Evolutionary conservation across 2,888 invertebrate genomes (phyloP).

Genomic region (Lithophane socia): DNA sequence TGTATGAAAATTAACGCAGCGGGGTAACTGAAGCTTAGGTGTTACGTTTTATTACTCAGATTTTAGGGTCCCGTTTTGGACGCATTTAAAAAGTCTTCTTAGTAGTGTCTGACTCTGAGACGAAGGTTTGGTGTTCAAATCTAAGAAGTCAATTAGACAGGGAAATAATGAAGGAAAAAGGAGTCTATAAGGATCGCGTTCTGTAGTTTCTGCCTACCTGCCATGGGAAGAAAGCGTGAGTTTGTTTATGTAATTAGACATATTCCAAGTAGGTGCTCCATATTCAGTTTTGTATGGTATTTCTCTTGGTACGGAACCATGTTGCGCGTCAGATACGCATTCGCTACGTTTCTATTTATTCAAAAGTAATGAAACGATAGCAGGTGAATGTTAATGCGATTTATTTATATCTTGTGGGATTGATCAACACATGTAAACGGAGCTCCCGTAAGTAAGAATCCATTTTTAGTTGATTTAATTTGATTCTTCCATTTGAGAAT

Average conservation of each 20-base stretch:
- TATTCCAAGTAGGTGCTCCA: background rate
- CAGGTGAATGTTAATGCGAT: slow-evolving; percentile 42
- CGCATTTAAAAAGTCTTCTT: background rate
- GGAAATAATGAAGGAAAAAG: no score
- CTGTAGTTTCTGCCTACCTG: no score
- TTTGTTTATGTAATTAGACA: background rate
- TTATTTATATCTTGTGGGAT: slow-evolving; percentile 37
- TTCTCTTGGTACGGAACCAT: slow-evolving; percentile 13
- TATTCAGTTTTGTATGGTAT: background rate
- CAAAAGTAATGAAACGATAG: slow-evolving; percentile 53
- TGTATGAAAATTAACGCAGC: slow-evolving; percentile 60
- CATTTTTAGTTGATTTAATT: no score
- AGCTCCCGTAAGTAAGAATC: slow-evolving; percentile 23
- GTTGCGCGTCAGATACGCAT: background rate
- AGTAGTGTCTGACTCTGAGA: background rate
- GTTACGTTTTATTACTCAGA: slow-evolving; percentile 62
- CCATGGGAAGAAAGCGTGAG: no score
- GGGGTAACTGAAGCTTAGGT: slow-evolving; percentile 56
- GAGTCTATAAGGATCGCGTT: no score
- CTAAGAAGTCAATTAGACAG: background rate
- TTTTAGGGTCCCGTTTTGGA: slow-evolving; percentile 27
- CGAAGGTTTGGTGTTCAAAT: background rate
- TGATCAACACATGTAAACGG: slow-evolving; percentile 20
- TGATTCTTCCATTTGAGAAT: no score
- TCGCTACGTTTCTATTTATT: slow-evolving; percentile 30